Evolutionary conservation across 2,797 vertebrate genomes (phyloP).

Genomic region (Anabas testudineus): DNA sequence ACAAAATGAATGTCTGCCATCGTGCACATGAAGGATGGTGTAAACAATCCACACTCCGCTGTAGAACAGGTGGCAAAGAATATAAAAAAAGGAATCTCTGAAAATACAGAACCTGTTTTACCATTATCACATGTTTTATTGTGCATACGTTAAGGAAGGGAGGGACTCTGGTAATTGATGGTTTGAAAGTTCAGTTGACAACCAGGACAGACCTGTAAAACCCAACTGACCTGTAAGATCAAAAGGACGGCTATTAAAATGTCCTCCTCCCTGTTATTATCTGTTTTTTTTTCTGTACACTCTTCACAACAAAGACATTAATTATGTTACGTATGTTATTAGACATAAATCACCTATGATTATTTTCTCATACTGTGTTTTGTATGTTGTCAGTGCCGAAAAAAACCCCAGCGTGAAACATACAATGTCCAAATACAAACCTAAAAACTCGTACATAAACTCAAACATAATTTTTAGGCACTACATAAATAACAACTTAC

Average conservation of each 20-base stretch:
- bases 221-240: not conserved
- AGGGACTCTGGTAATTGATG: not conserved
- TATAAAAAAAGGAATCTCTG: not conserved
- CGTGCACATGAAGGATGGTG: slow-evolving; percentile 11
- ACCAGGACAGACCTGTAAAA: not conserved
- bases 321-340: too few species aligned
- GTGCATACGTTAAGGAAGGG: not conserved
- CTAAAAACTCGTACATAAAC: too few species aligned
- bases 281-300: not conserved
- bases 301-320: too few species aligned
- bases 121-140: not conserved
- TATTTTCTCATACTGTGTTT: not conserved
- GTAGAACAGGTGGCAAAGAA: slow-evolving; percentile 1
- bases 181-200: not conserved
- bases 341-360: not conserved
- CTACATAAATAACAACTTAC: not conserved
- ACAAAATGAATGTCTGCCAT: slow-evolving; percentile 45
- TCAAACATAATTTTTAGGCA: too few species aligned
- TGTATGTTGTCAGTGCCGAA: not conserved
- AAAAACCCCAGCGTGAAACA: not conserved
- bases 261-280: not conserved
- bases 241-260: not conserved
- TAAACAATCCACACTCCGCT: slow-evolving; percentile 12
- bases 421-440: not conserved
- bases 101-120: not conserved